A percentile compares a stretch with the other conserved stretches of the same genome.
Conservation (phyloP, 2,888 invertebrate species). For the Drosophila vallismaia region DNA sequence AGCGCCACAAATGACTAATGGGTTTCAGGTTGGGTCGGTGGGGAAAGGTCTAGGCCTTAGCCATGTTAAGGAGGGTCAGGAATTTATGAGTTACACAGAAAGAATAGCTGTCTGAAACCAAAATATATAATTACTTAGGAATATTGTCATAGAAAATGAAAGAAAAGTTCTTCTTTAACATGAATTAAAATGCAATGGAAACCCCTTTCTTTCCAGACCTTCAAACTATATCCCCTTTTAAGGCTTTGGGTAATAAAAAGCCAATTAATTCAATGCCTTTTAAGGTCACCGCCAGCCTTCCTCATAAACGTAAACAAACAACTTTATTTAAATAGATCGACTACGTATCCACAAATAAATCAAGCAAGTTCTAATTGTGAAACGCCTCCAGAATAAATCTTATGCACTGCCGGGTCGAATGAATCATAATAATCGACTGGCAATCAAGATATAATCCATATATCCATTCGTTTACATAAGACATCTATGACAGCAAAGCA, state of each 20-base stretch:
- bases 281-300: conserved; percentile 11
- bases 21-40: background rate
- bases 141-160: too few relatives aligned
- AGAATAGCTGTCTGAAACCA: background rate
- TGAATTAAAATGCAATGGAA: too few relatives aligned
- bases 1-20: conserved; percentile 28
- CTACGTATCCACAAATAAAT: conserved; percentile 18
- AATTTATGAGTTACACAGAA: background rate
- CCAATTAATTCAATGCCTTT: conserved; percentile 16
- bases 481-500: conserved; percentile 38
- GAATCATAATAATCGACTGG: conserved; percentile 38
- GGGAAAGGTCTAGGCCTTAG: background rate
- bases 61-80: conserved; percentile 18
- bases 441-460: conserved; percentile 38
- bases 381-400: conserved; percentile 27
- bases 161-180: too few relatives aligned
- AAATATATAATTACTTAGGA: background rate
- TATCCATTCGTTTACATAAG: conserved; percentile 25
- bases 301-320: conserved; percentile 1
- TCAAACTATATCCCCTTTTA: conserved; percentile 5
- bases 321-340: conserved; percentile 25
- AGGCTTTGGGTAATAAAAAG: conserved; percentile 12
- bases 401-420: conserved; percentile 27
- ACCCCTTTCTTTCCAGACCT: too few relatives aligned
- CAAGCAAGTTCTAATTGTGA: conserved; percentile 29